A percentile compares a stretch with the other conserved stretches of the same genome.
These are phyloP conservation scores for Gallinago paraguaiae DNA, from an alignment of 2,113 vertebrate species.

Conservation along the genomic window DNA sequence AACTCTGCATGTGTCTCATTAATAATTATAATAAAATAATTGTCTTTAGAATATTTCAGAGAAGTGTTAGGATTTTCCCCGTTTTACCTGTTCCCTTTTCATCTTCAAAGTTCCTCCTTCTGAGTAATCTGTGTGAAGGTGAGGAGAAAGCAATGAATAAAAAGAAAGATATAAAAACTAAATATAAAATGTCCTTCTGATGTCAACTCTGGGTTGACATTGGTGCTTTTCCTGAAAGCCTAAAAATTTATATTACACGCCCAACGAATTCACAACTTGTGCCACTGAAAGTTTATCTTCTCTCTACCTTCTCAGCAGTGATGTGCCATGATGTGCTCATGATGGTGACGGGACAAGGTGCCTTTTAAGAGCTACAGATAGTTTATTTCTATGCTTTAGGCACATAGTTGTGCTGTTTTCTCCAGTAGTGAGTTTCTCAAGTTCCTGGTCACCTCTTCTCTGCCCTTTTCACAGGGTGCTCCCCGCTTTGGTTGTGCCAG, in stretches of 20 bases:
- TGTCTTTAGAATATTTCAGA: neutral
- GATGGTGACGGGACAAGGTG: neutral
- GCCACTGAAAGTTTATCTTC: neutral
- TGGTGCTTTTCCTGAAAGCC: neutral
- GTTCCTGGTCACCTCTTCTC: neutral
- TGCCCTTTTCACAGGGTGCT: neutral
- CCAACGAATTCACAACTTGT: neutral
- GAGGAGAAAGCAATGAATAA: neutral
- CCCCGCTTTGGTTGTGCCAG: neutral
- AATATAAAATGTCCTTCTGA: neutral
- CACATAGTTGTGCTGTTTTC: neutral
- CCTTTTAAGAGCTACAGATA: neutral
- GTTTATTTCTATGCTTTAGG: neutral
- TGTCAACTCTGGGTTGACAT: neutral
- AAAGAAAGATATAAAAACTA: neutral
- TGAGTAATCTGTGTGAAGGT: neutral
- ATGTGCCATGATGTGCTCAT: neutral
- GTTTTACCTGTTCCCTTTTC: neutral
- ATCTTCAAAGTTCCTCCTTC: neutral
- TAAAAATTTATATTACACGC: neutral
- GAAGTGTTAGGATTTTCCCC: neutral
- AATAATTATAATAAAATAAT: neutral
- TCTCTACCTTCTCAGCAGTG: neutral
- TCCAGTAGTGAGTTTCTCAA: neutral
- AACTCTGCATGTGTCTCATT: neutral